These are phyloP conservation scores for Theristicus caerulescens DNA, from an alignment of 2,113 vertebrate genomes.

Conservation along the genomic window DNA sequence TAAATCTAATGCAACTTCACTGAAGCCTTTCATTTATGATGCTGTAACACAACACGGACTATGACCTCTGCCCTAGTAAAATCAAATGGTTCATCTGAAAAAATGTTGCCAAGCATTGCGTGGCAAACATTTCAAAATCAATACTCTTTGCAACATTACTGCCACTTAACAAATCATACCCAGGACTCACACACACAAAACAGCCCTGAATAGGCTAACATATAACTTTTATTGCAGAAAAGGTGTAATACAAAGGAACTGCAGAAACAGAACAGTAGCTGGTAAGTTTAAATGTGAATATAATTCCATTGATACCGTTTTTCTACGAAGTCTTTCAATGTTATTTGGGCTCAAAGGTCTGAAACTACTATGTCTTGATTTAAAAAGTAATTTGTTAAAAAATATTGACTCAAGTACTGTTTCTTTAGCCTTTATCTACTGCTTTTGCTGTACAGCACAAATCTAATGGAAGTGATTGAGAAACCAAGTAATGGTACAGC, in stretches of 20 bases:
- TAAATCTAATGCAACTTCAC: not conserved
- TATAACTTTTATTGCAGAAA: not conserved
- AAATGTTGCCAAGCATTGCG: not conserved
- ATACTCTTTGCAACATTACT: conserved; percentile 29
- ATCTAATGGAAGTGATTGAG: not conserved
- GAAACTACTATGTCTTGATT: not conserved
- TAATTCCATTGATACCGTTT: not conserved
- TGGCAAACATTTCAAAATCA: conserved; percentile 25
- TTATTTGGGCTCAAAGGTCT: not conserved
- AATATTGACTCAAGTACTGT: not conserved
- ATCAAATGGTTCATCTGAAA: not conserved
- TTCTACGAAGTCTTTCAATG: not conserved
- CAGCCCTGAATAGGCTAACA: not conserved
- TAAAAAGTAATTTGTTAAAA: not conserved
- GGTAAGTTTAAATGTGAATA: not conserved
- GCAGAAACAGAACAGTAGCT: not conserved
- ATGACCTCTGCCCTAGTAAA: not conserved
- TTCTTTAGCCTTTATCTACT: not conserved
- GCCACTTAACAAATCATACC: conserved; percentile 15
- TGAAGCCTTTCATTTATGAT: not conserved
- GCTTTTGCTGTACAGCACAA: not conserved
- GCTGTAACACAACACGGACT: not conserved
- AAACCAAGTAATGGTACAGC: not conserved
- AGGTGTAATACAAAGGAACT: not conserved
- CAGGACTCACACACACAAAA: not conserved